Evolutionary conservation across 2,888 invertebrate genomes (phyloP).

Genomic region (Hypomecis atomaria): DNA sequence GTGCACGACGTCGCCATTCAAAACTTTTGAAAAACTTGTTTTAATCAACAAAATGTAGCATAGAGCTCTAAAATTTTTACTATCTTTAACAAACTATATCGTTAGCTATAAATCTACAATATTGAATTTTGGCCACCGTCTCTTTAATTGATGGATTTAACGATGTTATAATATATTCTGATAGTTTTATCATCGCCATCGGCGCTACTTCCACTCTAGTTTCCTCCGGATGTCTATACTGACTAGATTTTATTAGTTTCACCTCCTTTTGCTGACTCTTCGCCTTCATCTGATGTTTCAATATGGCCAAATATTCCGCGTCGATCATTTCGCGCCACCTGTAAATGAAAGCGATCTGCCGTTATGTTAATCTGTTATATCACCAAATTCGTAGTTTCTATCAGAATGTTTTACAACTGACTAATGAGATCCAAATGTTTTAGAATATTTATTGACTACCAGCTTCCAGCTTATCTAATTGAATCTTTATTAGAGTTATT

Average conservation of each 20-base stretch:
- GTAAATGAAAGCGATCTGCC: constrained; percentile 37
- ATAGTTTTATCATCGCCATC: neutral
- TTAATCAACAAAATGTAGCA: no score
- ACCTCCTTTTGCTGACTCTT: constrained; percentile 74
- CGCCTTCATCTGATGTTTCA: constrained; percentile 75
- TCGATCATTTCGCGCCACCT: constrained; percentile 79
- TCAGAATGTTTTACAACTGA: constrained; percentile 18
- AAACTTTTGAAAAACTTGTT: no score
- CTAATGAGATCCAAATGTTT: constrained; percentile 26
- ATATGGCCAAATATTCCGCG: constrained; percentile 68
- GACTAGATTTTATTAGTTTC: constrained; percentile 35
- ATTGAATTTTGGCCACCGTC: no score
- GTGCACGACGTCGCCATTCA: no score
- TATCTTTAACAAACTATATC: no score
- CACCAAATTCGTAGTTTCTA: constrained; percentile 18
- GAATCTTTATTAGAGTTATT: constrained; percentile 25
- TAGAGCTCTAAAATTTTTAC: no score
- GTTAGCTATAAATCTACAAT: no score
- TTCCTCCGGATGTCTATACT: constrained; percentile 33
- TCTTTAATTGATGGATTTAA: neutral
- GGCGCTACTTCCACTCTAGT: constrained; percentile 14
- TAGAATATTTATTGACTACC: constrained; percentile 16
- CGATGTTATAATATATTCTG: neutral
- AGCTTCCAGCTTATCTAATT: constrained; percentile 30
- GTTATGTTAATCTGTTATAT: constrained; percentile 27